Percentiles rank a stretch among this genome's conserved stretches.
These are phyloP conservation scores for Apostichopus californicus DNA, from an alignment of 35 echinoderm and acorn worm species.

Conservation along the genomic window DNA sequence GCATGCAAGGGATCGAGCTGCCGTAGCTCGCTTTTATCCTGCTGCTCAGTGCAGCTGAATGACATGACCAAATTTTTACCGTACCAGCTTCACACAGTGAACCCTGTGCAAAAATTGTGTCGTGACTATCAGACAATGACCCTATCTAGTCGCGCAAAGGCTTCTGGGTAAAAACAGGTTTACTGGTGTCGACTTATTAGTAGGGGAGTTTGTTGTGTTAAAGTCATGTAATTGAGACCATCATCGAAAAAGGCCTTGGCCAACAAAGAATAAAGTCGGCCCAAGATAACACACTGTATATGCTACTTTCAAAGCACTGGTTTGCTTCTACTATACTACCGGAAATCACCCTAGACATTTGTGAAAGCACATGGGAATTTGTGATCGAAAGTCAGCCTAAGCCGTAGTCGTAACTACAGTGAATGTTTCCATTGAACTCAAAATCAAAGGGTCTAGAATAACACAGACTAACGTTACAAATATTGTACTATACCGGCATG, in stretches of 20 bases:
- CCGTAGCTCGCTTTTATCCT: background rate
- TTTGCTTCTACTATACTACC: background rate
- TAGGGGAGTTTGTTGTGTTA: no score
- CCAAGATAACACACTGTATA: no score
- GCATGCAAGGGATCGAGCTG: background rate
- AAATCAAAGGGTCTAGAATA: background rate
- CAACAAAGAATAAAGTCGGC: no score
- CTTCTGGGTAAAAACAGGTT: constrained; percentile 2
- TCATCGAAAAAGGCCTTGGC: no score
- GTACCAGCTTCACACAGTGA: background rate
- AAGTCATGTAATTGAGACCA: no score
- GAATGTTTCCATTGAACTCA: background rate
- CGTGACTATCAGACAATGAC: constrained; percentile 27
- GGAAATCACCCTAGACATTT: background rate
- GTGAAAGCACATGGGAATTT: background rate
- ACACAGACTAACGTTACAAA: background rate
- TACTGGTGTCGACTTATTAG: background rate
- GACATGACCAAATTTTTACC: no score
- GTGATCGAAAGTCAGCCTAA: background rate
- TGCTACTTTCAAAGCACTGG: no score
- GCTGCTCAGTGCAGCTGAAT: no score
- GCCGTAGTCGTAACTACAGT: background rate
- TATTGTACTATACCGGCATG: background rate
- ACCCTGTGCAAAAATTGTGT: background rate
- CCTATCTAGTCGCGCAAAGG: constrained; percentile 32